phyloP scores from a whole-genome alignment of 2,888 invertebrate species.

The Leptinotarsa peninsularis region DNA sequence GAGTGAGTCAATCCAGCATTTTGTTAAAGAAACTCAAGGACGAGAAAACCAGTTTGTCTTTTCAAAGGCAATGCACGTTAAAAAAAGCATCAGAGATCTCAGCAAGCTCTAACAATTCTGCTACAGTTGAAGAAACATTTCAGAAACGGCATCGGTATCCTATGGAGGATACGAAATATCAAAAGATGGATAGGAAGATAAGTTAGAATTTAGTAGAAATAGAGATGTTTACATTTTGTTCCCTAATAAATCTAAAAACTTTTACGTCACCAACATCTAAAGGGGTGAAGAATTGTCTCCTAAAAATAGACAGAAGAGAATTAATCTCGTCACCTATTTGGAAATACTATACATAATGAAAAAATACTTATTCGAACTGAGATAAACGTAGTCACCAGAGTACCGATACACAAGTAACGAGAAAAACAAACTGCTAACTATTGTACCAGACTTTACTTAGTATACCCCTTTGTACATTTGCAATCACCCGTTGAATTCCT shows the following conservation, averaged over 20 bases:
- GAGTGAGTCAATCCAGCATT: too few relatives aligned
- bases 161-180: too few relatives aligned
- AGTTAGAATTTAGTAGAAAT: too few relatives aligned
- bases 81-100: constrained; percentile 35
- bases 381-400: constrained; percentile 1
- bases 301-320: too few relatives aligned
- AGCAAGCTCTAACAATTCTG: constrained; percentile 46
- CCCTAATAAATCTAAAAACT: too few relatives aligned
- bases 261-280: too few relatives aligned
- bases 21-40: constrained; percentile 32
- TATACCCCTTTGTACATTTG: constrained; percentile 13
- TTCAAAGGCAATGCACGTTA: constrained; percentile 47
- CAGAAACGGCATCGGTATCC: constrained; percentile 45
- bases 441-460: constrained; percentile 6
- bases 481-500: not conserved
- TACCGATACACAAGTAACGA: not conserved
- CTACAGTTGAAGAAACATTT: constrained; percentile 52
- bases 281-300: too few relatives aligned
- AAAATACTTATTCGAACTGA: not conserved
- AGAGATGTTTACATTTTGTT: too few relatives aligned
- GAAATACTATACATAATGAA: too few relatives aligned
- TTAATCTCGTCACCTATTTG: too few relatives aligned
- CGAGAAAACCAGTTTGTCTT: constrained; percentile 32
- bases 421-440: not conserved
- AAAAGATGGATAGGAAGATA: too few relatives aligned